Base-by-base conservation (phyloP, 2,888 invertebrate genomes). In the Leptinotarsa haldemani region DNA sequence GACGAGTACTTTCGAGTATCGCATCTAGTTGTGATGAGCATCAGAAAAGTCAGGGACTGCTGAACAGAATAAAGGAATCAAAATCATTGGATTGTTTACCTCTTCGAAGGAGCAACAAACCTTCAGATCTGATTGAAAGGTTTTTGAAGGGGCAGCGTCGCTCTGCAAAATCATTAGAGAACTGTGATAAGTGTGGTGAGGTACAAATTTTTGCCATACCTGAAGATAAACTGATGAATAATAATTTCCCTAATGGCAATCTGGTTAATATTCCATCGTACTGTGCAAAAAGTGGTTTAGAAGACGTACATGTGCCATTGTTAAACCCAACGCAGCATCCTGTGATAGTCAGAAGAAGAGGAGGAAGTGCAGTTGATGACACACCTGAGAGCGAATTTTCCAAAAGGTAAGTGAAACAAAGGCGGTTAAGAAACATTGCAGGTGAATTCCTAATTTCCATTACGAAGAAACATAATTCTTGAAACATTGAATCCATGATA, bases 41-140 rank as follows among this genome's bases (percentile, higher is more conserved):
- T 70, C 86, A 87, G 67, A 85, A 82, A 72, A 87, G 87, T 74
- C 83, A 85, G 70, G 81, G 83, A 20, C 82, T 83, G 73, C 75
- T 86, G 47, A 86, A 85, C 72, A 85, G 83, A 77, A 87, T 92
- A 75, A 88, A 92, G 25, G 92, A 92, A 83, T 91, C 92, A 0
- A 90, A 90, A 77, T 93, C 93, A 0, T 86, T 93, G 75, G 93
- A 94, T 84, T 91, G 90, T 3, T 88, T 93, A 83, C 93, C 92
- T 9, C 76, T 84, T 63, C 73, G 78, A 18, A 82, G 82, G 75
- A 79, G 76, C 70, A 79, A 81, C 67, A 75, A 65, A 65, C 61
- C 77, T 4, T 48, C 74, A 12, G 81, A 81, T 46, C 71, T 81
- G 50, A 72, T 82, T 4, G 80, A 80, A 20, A 76, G 73, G 61